Base-by-base conservation (phyloP, 2,888 invertebrate genomes). In the Trichopria drosophilae region DNA sequence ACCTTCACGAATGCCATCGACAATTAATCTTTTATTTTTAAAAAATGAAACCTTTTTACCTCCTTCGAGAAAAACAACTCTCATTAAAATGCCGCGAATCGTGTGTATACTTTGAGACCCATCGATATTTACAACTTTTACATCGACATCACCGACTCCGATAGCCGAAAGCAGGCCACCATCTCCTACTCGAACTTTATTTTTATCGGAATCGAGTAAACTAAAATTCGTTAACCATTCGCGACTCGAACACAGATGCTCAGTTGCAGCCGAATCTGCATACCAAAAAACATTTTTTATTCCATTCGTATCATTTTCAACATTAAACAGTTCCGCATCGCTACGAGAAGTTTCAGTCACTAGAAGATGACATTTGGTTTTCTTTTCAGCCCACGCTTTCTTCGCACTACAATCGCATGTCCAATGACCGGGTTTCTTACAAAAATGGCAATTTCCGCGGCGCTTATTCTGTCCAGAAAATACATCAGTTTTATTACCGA, bases 311-410 rank as follows among this genome's bases (percentile, higher is more conserved):
- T 15, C 39, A 10, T 32, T 22, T 18, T 32, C 19, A n/a, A 7
- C 4, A 47, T 19, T 10, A 39, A 23, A 19, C 20, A 16, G 24
- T 23, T n/a, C n/a, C n/a, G n/a, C n/a, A n/a, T n/a, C n/a, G n/a
- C n/a, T n/a, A n/a, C n/a, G n/a, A n/a, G n/a, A 7, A 13, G 22
- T 24, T 6, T 23, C 12, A 16, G 37, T 12, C 7, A 23, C 3
- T 4, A 37, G 12, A 1, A 24, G 24, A 4, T 37, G 15, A 36
- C 15, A 18, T 58, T 64, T 55, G 65, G 71, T 26, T 40, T 6
- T 37, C 4, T 23, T 37, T 12, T 37, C 13, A 4, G 23, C 9
- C 22, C 24, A 18, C 23, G 12, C 23, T 15, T 42, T 4, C 22
- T 31, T 29, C 15, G 50, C 22, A 6, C 10, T 18, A 16, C 53